These are phyloP conservation scores for Cotesia congregata DNA, from an alignment of 2,888 invertebrate genomes.

Conservation along the genomic window DNA sequence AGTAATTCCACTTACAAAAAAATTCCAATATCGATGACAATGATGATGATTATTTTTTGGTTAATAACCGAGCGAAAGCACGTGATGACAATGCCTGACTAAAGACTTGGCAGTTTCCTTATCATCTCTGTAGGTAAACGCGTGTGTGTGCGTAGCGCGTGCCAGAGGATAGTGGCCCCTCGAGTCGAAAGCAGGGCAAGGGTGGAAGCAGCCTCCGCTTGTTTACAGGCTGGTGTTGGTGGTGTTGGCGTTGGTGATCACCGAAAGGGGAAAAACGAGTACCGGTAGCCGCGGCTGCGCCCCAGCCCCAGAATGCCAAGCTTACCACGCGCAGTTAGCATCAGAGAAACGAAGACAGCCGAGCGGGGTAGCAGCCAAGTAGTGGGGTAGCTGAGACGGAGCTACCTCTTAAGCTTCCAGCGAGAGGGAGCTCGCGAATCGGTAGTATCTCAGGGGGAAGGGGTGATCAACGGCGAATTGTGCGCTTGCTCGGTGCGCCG, in stretches of 20 bases:
- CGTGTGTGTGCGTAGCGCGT: slow-evolving; percentile 35
- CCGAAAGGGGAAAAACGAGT: slow-evolving; percentile 26
- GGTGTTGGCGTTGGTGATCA: slow-evolving; percentile 20
- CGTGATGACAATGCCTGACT: not conserved
- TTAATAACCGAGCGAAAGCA: not conserved
- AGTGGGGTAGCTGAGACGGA: slow-evolving; percentile 25
- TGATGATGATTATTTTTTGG: not conserved
- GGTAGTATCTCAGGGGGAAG: slow-evolving; percentile 6
- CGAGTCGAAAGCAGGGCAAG: slow-evolving; percentile 21
- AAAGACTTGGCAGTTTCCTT: not conserved
- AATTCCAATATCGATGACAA: not conserved
- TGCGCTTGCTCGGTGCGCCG: slow-evolving; percentile 63
- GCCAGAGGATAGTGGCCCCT: slow-evolving; percentile 31
- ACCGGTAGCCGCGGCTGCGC: slow-evolving; percentile 41
- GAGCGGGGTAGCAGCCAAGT: slow-evolving; percentile 31
- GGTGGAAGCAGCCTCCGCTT: slow-evolving; percentile 32
- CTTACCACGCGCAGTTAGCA: not conserved
- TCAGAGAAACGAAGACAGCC: slow-evolving; percentile 40
- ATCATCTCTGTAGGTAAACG: not conserved
- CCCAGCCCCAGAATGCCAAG: slow-evolving; percentile 1
- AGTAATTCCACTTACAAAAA: not conserved
- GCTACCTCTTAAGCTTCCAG: slow-evolving; percentile 21
- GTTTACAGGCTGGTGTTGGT: slow-evolving; percentile 5
- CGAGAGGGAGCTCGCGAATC: not conserved
- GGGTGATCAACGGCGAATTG: slow-evolving; percentile 51